Evolutionary conservation across 1,140 invertebrate species (phyloP).

Genomic region (Drosophila mojavensis): DNA sequence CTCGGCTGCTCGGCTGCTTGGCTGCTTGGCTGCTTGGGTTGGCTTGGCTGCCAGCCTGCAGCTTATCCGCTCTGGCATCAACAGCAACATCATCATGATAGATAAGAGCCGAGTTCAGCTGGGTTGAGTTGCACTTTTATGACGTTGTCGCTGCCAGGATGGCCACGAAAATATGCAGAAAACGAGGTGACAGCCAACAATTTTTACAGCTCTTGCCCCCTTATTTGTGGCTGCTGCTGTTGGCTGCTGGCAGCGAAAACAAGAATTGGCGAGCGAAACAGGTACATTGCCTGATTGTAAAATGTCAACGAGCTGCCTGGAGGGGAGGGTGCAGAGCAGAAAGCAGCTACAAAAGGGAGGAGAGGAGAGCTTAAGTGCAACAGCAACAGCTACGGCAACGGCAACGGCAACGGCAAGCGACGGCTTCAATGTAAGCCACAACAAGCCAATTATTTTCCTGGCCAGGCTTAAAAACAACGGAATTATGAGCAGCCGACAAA

Average conservation of each 20-base stretch:
- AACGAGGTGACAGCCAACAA: constrained; percentile 63
- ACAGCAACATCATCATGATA: constrained; percentile 69
- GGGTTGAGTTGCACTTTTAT: constrained; percentile 47
- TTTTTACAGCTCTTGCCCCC: constrained; percentile 39
- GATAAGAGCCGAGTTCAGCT: constrained; percentile 47
- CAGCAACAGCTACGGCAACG: constrained; percentile 8
- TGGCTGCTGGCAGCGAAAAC: constrained; percentile 25
- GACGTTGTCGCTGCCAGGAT: constrained; percentile 42
- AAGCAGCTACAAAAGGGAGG: background rate
- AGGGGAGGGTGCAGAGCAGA: background rate
- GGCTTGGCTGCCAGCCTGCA: constrained; percentile 4
- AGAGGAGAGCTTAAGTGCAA: constrained; percentile 22
- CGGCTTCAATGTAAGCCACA: constrained; percentile 42
- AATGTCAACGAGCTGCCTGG: constrained; percentile 49
- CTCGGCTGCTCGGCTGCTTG: background rate
- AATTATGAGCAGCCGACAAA: constrained; percentile 53
- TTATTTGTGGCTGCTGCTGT: background rate
- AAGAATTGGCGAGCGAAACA: constrained; percentile 51
- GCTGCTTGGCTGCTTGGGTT: constrained; percentile 4
- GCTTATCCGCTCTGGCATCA: constrained; percentile 68
- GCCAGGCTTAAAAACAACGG: constrained; percentile 55
- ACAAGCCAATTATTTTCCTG: constrained; percentile 63
- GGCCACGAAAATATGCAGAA: constrained; percentile 60
- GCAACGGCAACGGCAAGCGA: constrained; percentile 15
- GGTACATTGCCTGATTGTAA: constrained; percentile 60